Conservation (phyloP, 2,888 invertebrate species). For the Lissonota sp. region DNA sequence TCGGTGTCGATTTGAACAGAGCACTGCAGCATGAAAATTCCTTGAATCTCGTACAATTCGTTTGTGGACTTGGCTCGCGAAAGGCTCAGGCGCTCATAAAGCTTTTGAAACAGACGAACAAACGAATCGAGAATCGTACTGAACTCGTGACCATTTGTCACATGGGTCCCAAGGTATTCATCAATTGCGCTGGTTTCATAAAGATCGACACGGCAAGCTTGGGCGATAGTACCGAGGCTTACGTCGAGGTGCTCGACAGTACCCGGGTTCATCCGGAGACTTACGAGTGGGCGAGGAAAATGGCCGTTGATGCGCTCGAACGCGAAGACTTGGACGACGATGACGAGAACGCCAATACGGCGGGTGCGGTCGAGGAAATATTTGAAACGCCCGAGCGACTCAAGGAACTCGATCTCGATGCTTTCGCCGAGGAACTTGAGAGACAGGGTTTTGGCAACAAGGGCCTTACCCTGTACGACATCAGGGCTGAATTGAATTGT, state of each 20-base stretch:
- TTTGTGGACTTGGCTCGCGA: slow-evolving; percentile 96
- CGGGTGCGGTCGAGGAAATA: slow-evolving; percentile 97
- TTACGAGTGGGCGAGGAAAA: slow-evolving; percentile 99
- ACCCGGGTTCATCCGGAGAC: slow-evolving; percentile 99
- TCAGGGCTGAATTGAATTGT: slow-evolving; percentile 95
- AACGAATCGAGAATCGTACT: slow-evolving; percentile 95
- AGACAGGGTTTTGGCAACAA: slow-evolving; percentile 93
- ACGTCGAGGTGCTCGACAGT: slow-evolving; percentile 97
- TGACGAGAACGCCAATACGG: slow-evolving; percentile 96
- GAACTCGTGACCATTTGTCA: slow-evolving; percentile 96
- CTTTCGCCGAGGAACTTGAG: slow-evolving; percentile 98
- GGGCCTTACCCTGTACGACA: slow-evolving; percentile 97
- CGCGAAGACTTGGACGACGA: slow-evolving; percentile 98
- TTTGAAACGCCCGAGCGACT: slow-evolving; percentile 95
- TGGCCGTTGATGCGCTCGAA: slow-evolving; percentile 99
- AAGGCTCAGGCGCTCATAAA: slow-evolving; percentile 94
- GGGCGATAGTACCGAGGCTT: slow-evolving; percentile 95
- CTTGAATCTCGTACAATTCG: slow-evolving; percentile 94
- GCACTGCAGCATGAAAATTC: slow-evolving; percentile 94
- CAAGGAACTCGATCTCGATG: slow-evolving; percentile 97
- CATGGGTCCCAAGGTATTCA: slow-evolving; percentile 98
- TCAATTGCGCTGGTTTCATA: slow-evolving; percentile 99
- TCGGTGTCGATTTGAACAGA: slow-evolving; percentile 97
- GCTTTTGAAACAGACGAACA: slow-evolving; percentile 94
- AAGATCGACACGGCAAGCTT: slow-evolving; percentile 97